These are phyloP conservation scores for Mesembrinibis cayennensis DNA, from an alignment of 2,113 vertebrate genomes.

Conservation along the genomic window DNA sequence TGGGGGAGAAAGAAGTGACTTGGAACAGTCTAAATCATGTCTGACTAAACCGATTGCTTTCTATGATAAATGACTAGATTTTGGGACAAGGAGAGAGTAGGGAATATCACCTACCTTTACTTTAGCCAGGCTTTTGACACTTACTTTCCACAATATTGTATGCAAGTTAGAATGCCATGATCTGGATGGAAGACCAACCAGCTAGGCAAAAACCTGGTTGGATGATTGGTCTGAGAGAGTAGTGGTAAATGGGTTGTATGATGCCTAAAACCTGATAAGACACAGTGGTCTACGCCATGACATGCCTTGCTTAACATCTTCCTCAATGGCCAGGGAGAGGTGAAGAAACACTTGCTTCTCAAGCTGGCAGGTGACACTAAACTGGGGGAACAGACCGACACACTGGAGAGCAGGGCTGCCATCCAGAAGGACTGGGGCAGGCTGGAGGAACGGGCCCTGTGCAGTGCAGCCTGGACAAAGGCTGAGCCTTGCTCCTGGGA, in stretches of 20 bases:
- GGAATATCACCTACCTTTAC: not conserved
- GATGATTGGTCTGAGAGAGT: not conserved
- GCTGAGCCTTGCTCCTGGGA: not conserved
- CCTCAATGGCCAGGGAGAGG: fast-evolving
- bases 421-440: fast-evolving
- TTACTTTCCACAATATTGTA: not conserved
- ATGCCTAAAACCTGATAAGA: not conserved
- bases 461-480: not conserved
- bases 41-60: not conserved
- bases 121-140: not conserved
- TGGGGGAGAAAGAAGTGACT: not conserved
- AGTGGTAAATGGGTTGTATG: fast-evolving
- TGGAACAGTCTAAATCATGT: not conserved
- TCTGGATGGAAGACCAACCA: not conserved
- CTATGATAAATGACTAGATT: not conserved
- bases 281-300: fast-evolving
- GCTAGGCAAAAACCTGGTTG: not conserved
- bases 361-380: not conserved
- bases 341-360: not conserved
- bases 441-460: not conserved
- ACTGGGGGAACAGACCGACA: fast-evolving
- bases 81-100: not conserved
- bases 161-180: not conserved
- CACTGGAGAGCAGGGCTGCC: not conserved
- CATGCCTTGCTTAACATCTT: not conserved